A percentile compares a stretch with the other conserved stretches of the same genome.
These are phyloP conservation scores for Augochlora pura DNA, from an alignment of 1,140 invertebrate genomes.

Conservation along the genomic window DNA sequence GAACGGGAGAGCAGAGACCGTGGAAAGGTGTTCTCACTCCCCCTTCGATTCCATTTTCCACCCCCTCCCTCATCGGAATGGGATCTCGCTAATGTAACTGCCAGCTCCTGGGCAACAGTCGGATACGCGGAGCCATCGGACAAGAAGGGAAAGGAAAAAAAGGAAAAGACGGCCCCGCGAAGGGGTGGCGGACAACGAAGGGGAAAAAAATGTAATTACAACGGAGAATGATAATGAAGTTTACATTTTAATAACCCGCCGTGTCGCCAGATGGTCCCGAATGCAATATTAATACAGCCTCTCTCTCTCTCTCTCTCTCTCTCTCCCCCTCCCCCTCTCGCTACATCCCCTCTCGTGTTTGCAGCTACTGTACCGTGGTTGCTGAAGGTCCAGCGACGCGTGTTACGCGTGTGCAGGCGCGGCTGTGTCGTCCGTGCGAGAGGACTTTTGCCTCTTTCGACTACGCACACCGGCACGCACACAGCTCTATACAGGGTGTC, in stretches of 20 bases:
- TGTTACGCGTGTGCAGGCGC: background rate
- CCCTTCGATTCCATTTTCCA: slow-evolving; percentile 24
- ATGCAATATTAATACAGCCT: slow-evolving; percentile 65
- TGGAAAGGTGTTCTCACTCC: slow-evolving; percentile 27
- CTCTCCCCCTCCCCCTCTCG: no score
- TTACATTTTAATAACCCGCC: slow-evolving; percentile 69
- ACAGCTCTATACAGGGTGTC: background rate
- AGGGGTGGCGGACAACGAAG: background rate
- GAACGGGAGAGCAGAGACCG: slow-evolving; percentile 10
- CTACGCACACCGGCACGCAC: background rate
- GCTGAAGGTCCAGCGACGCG: slow-evolving; percentile 22
- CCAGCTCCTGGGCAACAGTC: slow-evolving; percentile 8
- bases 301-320: no score
- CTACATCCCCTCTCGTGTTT: slow-evolving; percentile 28
- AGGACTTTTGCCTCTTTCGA: no score
- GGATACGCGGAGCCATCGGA: background rate
- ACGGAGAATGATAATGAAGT: slow-evolving; percentile 67
- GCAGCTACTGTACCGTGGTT: slow-evolving; percentile 24
- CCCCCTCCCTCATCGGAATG: slow-evolving; percentile 39
- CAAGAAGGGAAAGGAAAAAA: background rate
- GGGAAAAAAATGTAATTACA: slow-evolving; percentile 67
- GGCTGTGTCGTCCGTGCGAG: no score
- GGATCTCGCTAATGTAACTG: slow-evolving; percentile 58
- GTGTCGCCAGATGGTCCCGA: slow-evolving; percentile 66
- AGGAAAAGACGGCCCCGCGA: background rate